Conservation (phyloP, 2,888 invertebrate species). For the Lordiphosa fenestrarum region DNA sequence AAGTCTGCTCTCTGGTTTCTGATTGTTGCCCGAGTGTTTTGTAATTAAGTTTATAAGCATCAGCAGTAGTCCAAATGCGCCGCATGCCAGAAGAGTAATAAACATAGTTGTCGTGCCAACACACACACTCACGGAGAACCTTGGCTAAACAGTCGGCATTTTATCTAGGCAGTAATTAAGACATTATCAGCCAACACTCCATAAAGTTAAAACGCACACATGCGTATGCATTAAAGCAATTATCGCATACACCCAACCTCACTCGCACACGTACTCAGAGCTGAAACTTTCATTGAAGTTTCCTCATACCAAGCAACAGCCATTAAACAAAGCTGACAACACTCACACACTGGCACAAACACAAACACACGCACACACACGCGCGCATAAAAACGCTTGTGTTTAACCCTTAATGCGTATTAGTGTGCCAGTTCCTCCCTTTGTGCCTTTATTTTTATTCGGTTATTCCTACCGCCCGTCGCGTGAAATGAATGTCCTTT, state of each 20-base stretch:
- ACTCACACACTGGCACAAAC: slow-evolving; percentile 26
- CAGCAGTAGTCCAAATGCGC: slow-evolving; percentile 38
- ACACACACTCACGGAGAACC: slow-evolving; percentile 21
- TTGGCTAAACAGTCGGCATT: slow-evolving; percentile 59
- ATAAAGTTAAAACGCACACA: slow-evolving; percentile 73
- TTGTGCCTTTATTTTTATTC: slow-evolving; percentile 20
- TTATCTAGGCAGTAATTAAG: slow-evolving; percentile 72
- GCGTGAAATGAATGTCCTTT: slow-evolving; percentile 48
- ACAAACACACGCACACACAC: slow-evolving; percentile 28
- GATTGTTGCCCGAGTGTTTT: slow-evolving; percentile 22
- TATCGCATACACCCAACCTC: slow-evolving; percentile 49
- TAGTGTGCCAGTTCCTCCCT: slow-evolving; percentile 41
- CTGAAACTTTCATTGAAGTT: slow-evolving; percentile 62
- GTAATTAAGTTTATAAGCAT: slow-evolving; percentile 66
- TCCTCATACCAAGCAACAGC: slow-evolving; percentile 39
- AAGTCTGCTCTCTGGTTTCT: too few species aligned
- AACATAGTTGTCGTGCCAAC: slow-evolving; percentile 68
- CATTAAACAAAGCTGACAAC: slow-evolving; percentile 52
- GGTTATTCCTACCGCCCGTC: slow-evolving; percentile 16
- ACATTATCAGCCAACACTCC: slow-evolving; percentile 73
- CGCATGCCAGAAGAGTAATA: slow-evolving; percentile 53
- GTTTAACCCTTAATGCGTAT: slow-evolving; percentile 69
- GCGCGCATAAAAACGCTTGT: slow-evolving; percentile 60
- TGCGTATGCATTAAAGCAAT: slow-evolving; percentile 72
- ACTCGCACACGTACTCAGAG: slow-evolving; percentile 8